A percentile compares a stretch with the other conserved stretches of the same genome.
These are phyloP conservation scores for Argyrosomus japonicus DNA, from an alignment of 2,113 vertebrate species.

Conservation along the genomic window DNA sequence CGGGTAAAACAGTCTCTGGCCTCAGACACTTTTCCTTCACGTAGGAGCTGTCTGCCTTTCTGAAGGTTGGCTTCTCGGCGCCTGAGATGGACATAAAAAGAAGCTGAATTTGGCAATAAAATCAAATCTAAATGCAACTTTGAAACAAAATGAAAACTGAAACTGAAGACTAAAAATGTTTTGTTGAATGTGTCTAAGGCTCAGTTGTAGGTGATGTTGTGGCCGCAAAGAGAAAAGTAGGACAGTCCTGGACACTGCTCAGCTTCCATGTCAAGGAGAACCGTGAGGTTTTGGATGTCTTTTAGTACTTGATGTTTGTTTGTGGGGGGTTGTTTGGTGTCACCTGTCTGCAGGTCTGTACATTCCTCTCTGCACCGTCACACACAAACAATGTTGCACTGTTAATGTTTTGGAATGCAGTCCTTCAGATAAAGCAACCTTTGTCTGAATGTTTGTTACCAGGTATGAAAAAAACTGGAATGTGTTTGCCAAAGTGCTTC, in stretches of 20 bases:
- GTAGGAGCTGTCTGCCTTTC: conserved; percentile 91
- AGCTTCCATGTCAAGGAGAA: background rate
- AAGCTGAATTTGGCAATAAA: background rate
- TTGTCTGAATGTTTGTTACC: conserved; percentile 32
- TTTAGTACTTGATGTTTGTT: background rate
- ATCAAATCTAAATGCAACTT: background rate
- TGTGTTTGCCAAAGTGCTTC: conserved; percentile 3
- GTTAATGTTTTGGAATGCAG: conserved; percentile 32
- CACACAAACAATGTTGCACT: conserved; percentile 16
- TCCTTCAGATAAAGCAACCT: background rate
- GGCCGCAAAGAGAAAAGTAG: background rate
- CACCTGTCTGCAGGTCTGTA: conserved; percentile 1
- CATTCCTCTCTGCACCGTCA: conserved; percentile 20
- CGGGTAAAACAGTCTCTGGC: conserved; percentile 95
- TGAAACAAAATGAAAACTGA: background rate
- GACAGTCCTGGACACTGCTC: background rate
- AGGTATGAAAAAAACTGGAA: conserved; percentile 16
- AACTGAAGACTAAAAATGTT: background rate
- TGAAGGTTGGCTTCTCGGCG: conserved; percentile 91
- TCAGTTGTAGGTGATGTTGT: background rate
- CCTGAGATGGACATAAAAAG: conserved; percentile 77
- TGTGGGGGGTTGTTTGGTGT: background rate
- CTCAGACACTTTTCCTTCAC: conserved; percentile 92
- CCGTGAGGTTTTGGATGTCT: background rate
- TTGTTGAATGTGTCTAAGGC: background rate